A percentile compares a stretch with the other conserved stretches of the same genome.
Evolutionary conservation across 2,113 vertebrate species (phyloP).

Genomic region (Ceyx margarethae): DNA sequence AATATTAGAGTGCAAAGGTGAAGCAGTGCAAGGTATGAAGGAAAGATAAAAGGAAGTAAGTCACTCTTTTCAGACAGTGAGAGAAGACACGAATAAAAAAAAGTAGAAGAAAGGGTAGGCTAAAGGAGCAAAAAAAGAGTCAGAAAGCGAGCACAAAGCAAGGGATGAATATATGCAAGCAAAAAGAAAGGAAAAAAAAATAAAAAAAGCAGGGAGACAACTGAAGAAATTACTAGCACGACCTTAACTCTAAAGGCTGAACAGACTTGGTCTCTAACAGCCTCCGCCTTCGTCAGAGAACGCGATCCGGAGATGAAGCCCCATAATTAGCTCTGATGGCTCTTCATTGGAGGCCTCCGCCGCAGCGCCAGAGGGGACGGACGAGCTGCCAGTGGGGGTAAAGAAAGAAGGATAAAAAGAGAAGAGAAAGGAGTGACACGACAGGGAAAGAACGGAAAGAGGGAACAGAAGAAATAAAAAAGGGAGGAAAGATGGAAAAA

Average conservation of each 20-base stretch:
- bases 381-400: fast-evolving
- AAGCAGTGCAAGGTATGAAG: too few relatives aligned
- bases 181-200: background rate
- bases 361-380: fast-evolving
- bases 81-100: too few relatives aligned
- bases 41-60: too few relatives aligned
- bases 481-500: too few relatives aligned
- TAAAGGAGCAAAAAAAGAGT: too few relatives aligned
- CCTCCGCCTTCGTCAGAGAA: fast-evolving
- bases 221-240: fast-evolving
- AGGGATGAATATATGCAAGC: too few relatives aligned
- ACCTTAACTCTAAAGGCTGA: background rate
- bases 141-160: too few relatives aligned
- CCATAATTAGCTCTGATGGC: too few relatives aligned
- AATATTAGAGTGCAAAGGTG: too few relatives aligned
- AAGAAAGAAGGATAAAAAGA: too few relatives aligned
- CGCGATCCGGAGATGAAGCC: fast-evolving
- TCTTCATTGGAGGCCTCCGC: fast-evolving
- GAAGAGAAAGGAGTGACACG: fast-evolving
- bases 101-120: too few relatives aligned
- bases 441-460: fast-evolving
- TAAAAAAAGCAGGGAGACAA: background rate
- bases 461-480: background rate
- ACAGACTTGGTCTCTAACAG: fast-evolving
- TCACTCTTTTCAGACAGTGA: too few relatives aligned